These are phyloP conservation scores for Sussaba pulchella DNA, from an alignment of 2,888 invertebrate species.

Conservation along the genomic window DNA sequence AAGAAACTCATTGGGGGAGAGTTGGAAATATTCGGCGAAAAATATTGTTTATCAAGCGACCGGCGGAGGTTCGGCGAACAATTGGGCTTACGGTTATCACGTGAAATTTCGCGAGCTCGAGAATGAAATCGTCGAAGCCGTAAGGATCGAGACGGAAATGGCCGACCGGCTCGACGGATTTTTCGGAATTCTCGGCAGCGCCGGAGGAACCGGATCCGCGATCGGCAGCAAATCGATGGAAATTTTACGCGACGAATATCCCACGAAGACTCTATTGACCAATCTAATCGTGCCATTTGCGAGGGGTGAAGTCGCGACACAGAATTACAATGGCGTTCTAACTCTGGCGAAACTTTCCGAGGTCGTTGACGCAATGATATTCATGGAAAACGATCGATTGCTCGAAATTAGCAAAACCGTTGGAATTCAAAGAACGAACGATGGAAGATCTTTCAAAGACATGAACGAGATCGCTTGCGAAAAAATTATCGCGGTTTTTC, in stretches of 20 bases:
- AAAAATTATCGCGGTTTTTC: conserved; percentile 84
- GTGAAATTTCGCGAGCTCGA: conserved; percentile 82
- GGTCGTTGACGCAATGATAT: conserved; percentile 81
- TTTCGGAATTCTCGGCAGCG: conserved; percentile 84
- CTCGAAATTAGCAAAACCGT: conserved; percentile 82
- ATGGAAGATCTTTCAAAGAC: conserved; percentile 81
- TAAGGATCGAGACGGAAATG: conserved; percentile 84
- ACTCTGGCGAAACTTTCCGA: conserved; percentile 84
- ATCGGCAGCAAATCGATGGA: conserved; percentile 85
- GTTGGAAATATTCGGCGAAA: conserved; percentile 82
- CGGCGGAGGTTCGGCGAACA: conserved; percentile 85
- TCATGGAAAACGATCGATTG: conserved; percentile 85
- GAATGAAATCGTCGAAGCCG: conserved; percentile 80
- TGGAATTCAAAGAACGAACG: conserved; percentile 70
- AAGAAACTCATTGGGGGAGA: conserved; percentile 68
- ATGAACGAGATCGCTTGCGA: conserved; percentile 85
- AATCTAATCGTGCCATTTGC: conserved; percentile 84
- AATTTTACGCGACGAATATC: conserved; percentile 83
- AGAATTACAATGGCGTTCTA: conserved; percentile 85
- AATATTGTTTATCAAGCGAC: conserved; percentile 83
- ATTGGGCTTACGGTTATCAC: conserved; percentile 86
- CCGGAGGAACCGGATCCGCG: conserved; percentile 86
- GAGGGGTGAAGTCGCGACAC: conserved; percentile 85
- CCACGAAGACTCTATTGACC: conserved; percentile 84
- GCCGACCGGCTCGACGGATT: conserved; percentile 84